These are phyloP conservation scores for western clawed frog (Xenopus tropicalis) DNA, from an alignment of 2,113 vertebrate species.

Conservation along the genomic window DNA sequence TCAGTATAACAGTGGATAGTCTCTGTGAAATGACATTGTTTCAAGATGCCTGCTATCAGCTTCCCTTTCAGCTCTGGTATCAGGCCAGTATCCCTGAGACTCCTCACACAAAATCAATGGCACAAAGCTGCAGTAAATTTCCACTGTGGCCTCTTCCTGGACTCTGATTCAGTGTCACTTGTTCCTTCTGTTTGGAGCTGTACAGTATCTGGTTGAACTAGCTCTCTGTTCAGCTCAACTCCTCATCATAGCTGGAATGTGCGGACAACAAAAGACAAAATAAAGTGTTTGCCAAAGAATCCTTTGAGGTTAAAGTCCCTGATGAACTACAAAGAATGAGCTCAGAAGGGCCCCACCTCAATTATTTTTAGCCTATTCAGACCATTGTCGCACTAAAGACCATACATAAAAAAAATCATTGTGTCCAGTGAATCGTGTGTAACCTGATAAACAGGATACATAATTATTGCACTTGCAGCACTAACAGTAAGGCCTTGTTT, in stretches of 20 bases:
- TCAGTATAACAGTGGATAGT: neutral
- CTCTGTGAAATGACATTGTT: neutral
- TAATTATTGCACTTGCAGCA: too few species aligned
- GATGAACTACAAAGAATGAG: slow-evolving; percentile 29
- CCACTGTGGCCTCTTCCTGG: slow-evolving; percentile 60
- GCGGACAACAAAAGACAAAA: slow-evolving; percentile 63
- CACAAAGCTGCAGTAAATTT: slow-evolving; percentile 68
- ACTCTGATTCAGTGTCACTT: slow-evolving; percentile 54
- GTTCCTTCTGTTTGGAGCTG: slow-evolving; percentile 58
- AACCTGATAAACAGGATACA: too few species aligned
- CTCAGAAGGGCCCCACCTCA: slow-evolving; percentile 12
- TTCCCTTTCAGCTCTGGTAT: slow-evolving; percentile 9
- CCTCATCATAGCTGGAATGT: slow-evolving; percentile 69
- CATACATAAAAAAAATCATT: neutral
- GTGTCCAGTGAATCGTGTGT: too few species aligned
- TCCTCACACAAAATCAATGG: slow-evolving; percentile 22
- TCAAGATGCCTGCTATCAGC: slow-evolving; percentile 1
- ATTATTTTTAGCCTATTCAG: slow-evolving; percentile 13
- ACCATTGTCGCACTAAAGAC: neutral
- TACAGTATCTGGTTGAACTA: slow-evolving; percentile 61
- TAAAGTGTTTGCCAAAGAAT: slow-evolving; percentile 46
- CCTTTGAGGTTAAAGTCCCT: slow-evolving; percentile 52
- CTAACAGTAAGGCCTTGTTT: too few species aligned
- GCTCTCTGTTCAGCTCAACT: slow-evolving; percentile 55
- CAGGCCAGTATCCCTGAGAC: slow-evolving; percentile 8